Base-by-base conservation (phyloP, 2,888 invertebrate genomes). In the Tipula confusa region DNA sequence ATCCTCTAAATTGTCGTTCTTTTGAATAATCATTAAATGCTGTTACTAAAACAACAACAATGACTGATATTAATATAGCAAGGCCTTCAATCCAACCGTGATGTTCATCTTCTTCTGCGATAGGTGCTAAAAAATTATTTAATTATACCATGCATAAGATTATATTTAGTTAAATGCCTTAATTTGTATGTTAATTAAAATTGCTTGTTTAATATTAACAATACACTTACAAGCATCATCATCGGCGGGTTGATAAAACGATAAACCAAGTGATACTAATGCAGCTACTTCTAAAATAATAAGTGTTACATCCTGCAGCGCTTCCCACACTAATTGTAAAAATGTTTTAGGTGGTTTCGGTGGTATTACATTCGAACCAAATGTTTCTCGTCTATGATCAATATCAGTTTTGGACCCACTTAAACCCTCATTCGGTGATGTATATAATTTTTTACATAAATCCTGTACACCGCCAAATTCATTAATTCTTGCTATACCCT, bases 21-120 rank as follows among this genome's bases (percentile, higher is more conserved):
- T 99, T 99, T 88, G 98, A 97, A 92, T 98, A 99, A 93, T 99
- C 99, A 93, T 99, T 99, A 92, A 99, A 98, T 88, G 99, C 99
- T 90, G 99, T 99, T 87, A 99, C 99, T 91, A 99, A 92, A 87
- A 99, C 99, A 91, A 99, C 98, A 90, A 98, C 98, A 90, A 98
- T 96, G 89, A 99, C 99, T 88, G 99, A 99, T 91, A 98, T 96
- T 91, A 99, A 94, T 91, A 99, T 99, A 89, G 99, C 83, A 29
- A 36, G 1, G 15, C 80, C 80, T 80, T 80, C 80, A 29, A 80
- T 80, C 80, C 80, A 80, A 5, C 98, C 98, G 89, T 98, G 98
- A 89, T 97, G 95, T 87, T 97, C 96, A 89, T 99, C 98, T 86
- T 97, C 96, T 87, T 97, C 97, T 87, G 94, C 94, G 86, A 93